phyloP scores from a whole-genome alignment of 2,113 vertebrate genomes.

The Percina caprodes region DNA sequence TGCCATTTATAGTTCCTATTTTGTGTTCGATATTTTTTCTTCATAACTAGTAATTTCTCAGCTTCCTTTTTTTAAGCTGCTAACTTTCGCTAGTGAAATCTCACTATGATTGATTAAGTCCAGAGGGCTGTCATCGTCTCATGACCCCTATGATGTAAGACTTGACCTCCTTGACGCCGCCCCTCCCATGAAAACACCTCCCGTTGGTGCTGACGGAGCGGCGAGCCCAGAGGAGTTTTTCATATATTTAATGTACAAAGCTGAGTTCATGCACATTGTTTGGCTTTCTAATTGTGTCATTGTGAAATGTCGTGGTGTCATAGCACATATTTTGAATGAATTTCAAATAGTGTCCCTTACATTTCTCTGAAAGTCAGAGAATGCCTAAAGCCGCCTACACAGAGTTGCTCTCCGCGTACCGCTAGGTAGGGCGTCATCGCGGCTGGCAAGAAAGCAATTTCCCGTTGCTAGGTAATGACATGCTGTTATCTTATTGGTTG shows the following conservation, averaged over 20 bases:
- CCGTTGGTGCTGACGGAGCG: conserved; percentile 87
- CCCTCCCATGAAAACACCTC: conserved; percentile 89
- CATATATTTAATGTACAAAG: conserved; percentile 36
- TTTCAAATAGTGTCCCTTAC: conserved; percentile 44
- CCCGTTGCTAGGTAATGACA: no score
- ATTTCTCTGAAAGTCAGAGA: conserved; percentile 35
- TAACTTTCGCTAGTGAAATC: conserved; percentile 73
- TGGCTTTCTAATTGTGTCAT: conserved; percentile 28
- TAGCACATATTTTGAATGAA: conserved; percentile 16
- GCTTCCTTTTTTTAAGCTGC: conserved; percentile 71
- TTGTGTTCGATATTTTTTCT: conserved; percentile 17
- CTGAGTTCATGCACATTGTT: conserved; percentile 2
- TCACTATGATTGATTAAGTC: conserved; percentile 60
- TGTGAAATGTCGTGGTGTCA: conserved; percentile 28
- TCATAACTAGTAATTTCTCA: conserved; percentile 77
- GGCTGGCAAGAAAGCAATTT: no score
- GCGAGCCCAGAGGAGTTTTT: conserved; percentile 20
- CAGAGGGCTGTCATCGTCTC: conserved; percentile 85
- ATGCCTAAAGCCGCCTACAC: no score
- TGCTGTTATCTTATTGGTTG: no score
- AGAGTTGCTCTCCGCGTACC: no score
- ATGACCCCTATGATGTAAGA: conserved; percentile 74
- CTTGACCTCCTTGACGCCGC: conserved; percentile 77
- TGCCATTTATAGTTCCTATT: conserved; percentile 32
- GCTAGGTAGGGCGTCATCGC: no score